Evolutionary conservation across 1,140 invertebrate genomes (phyloP).

Genomic region (Pygmarrhopalites habei): DNA sequence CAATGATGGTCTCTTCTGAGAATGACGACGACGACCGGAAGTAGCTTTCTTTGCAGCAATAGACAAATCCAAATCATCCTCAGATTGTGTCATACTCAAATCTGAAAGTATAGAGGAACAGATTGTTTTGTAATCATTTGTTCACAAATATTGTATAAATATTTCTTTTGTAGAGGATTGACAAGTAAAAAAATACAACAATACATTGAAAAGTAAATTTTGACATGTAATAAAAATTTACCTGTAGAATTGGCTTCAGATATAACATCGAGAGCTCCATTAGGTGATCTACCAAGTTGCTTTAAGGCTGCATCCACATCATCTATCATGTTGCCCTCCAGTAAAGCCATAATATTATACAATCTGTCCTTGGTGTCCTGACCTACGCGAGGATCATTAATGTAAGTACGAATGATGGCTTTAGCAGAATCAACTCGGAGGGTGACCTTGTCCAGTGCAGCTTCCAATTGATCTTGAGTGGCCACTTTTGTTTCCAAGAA

Average conservation of each 20-base stretch:
- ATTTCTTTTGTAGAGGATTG: too few species aligned
- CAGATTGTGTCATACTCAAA: conserved; percentile 75
- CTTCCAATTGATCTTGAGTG: conserved; percentile 53
- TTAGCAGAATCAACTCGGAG: conserved; percentile 26
- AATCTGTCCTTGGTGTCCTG: conserved; percentile 66
- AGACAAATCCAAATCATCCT: conserved; percentile 64
- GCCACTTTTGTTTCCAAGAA: conserved; percentile 69
- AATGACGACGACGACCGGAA: conserved; percentile 18
- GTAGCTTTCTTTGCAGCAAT: not conserved
- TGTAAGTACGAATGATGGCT: conserved; percentile 24
- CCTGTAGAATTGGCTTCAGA: conserved; percentile 53
- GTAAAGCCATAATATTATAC: conserved; percentile 23
- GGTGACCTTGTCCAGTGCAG: conserved; percentile 57
- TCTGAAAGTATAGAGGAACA: too few species aligned
- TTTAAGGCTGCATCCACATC: conserved; percentile 41
- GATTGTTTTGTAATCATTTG: too few species aligned
- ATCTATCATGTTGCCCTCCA: conserved; percentile 38
- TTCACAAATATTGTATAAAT: conserved; percentile 39
- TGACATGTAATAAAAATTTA: conserved; percentile 1
- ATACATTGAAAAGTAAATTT: not conserved
- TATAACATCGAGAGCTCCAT: conserved; percentile 54
- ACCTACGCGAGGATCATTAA: conserved; percentile 46
- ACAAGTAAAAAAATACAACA: too few species aligned
- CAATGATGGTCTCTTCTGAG: conserved; percentile 26
- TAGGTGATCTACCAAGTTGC: conserved; percentile 18